Evolutionary conservation across 2,797 vertebrate species (phyloP).

Genomic region (Gymnothorax javanicus): DNA sequence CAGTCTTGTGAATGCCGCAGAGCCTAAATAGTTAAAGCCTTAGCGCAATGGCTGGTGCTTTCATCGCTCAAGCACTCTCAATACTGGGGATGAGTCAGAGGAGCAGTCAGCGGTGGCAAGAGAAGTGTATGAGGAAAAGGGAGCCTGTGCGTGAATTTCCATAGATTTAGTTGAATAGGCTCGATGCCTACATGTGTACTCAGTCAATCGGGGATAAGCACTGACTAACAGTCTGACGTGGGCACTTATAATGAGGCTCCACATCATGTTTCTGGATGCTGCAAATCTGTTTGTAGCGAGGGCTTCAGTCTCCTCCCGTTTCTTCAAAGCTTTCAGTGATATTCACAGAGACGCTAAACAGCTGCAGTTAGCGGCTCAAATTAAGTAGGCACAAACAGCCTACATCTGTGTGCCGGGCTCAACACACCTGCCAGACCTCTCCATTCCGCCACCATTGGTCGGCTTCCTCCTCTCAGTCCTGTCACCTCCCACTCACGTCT

Average conservation of each 20-base stretch:
- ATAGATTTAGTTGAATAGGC: neutral
- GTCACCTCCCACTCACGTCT: too few species aligned
- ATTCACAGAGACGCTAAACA: neutral
- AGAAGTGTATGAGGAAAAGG: slow-evolving; percentile 2
- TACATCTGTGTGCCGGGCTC: neutral
- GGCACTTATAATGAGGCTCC: neutral
- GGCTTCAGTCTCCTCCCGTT: too few species aligned
- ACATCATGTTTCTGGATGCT: neutral
- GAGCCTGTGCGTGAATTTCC: neutral
- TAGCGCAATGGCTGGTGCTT: neutral
- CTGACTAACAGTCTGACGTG: neutral
- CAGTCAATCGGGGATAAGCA: neutral
- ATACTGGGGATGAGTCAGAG: slow-evolving; percentile 19
- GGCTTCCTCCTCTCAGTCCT: too few species aligned
- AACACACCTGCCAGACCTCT: too few species aligned
- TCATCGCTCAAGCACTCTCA: slow-evolving; percentile 19
- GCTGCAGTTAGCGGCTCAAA: neutral
- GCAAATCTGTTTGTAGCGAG: neutral
- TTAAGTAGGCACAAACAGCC: neutral
- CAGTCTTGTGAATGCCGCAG: neutral
- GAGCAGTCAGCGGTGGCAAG: neutral
- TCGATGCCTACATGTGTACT: neutral
- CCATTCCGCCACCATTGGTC: too few species aligned
- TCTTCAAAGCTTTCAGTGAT: neutral
- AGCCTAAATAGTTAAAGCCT: neutral